Evolutionary conservation across 1,140 invertebrate species (phyloP).

Genomic region (Druon quercuslanigerum): DNA sequence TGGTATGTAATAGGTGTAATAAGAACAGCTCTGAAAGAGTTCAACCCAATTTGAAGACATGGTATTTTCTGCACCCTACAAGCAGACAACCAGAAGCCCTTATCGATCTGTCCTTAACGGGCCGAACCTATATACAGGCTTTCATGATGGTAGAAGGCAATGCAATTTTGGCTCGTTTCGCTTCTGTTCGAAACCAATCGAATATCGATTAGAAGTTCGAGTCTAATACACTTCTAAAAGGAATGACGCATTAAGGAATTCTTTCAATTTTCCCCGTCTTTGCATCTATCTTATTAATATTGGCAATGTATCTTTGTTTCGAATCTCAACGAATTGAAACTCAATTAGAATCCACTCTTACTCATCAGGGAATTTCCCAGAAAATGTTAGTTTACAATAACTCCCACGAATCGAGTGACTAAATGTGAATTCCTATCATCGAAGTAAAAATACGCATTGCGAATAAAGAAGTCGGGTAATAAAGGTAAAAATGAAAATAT

Average conservation of each 20-base stretch:
- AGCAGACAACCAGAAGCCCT: slow-evolving; percentile 25
- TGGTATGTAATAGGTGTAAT: slow-evolving; percentile 13
- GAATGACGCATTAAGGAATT: no score
- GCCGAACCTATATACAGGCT: slow-evolving; percentile 8
- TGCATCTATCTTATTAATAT: no score
- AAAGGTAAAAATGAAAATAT: neutral
- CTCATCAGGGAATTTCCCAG: neutral
- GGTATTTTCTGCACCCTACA: neutral
- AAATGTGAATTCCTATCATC: neutral
- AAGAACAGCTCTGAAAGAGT: neutral
- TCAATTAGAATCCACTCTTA: no score
- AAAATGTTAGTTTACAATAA: neutral
- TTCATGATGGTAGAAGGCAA: neutral
- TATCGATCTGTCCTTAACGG: slow-evolving; percentile 23
- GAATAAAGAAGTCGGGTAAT: slow-evolving; percentile 11
- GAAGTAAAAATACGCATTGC: slow-evolving; percentile 6
- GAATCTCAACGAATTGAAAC: no score
- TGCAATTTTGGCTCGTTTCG: neutral
- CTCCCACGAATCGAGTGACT: neutral
- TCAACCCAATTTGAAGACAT: slow-evolving; percentile 16
- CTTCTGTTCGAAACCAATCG: neutral
- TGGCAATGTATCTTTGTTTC: no score
- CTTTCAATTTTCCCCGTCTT: no score
- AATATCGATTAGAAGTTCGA: no score
- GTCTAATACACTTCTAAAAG: no score